Evolutionary conservation across 2,888 invertebrate genomes (phyloP), one percentile per base, ranked within the genome.

Genomic region (Antheraea yamamai): DNA sequence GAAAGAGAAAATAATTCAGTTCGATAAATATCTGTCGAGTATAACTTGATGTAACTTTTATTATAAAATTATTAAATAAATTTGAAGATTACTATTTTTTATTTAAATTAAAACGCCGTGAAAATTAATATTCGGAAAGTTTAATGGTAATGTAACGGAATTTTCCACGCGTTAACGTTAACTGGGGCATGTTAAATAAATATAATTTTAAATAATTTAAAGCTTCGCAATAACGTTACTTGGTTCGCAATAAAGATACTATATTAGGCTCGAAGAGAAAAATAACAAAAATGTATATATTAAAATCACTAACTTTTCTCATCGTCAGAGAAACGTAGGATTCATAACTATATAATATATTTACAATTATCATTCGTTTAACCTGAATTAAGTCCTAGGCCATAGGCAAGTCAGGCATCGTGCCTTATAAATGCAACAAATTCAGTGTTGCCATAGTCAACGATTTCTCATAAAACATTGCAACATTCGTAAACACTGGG

Each of bases 331-430:
- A 80, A 76, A 77, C 58, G 73, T 47, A 73, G 75, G 75, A 75
- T 75, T 73, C 70, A 70, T 51, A 70, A 73, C 73, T 75, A 75
- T 75, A 66, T 75, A 2, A 73, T 68, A 73, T 88, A 66, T 88
- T 84, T 88, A 88, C 88, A 88, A 80, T 80, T 77, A 80, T 81
- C 83, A 79, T 77, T 78, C 78, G 78, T 58, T 55, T 68, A 68
- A 73, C 73, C 73, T 73, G 66, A 75, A 66, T 75, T 70, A 68
- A 75, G 61, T 55, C 68, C 66, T 30, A 64, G 73, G 72, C 66
- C 72, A 64, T 73, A 73, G 66, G 73, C 75, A 75, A 68, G 73
- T 75, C 73, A 66, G 72, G 74, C 77, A 30, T 66, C 64, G 64
- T 66, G 64, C 64, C 64, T 78, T 79, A 79, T 79, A 81, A 79